Evolutionary conservation across 2,113 vertebrate genomes (phyloP).

Genomic region (Haemorhous mexicanus): DNA sequence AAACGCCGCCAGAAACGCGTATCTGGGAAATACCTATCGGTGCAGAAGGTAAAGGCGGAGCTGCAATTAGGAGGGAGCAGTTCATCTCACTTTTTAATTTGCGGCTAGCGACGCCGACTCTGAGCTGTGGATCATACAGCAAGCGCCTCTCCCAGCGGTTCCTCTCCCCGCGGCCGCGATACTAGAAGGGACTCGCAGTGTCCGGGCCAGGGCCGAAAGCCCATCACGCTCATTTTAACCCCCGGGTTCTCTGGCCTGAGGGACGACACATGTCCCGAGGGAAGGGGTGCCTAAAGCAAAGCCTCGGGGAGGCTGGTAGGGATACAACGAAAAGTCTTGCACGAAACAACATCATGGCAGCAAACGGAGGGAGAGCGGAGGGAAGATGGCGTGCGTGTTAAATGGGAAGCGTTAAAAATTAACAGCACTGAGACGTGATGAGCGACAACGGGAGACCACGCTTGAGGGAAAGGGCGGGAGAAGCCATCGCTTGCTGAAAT

Average conservation of each 20-base stretch:
- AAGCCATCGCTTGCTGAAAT: background rate
- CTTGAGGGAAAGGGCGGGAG: background rate
- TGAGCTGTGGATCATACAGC: background rate
- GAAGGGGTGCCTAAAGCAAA: background rate
- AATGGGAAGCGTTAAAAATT: background rate
- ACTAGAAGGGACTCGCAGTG: background rate
- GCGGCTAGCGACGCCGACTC: background rate
- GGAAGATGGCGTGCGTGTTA: background rate
- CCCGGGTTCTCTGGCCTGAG: background rate
- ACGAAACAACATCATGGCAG: background rate
- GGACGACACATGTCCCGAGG: background rate
- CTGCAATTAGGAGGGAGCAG: background rate
- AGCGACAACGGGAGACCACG: background rate
- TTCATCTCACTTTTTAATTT: background rate
- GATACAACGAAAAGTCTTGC: background rate
- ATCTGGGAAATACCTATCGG: conserved; percentile 36
- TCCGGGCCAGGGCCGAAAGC: fast-evolving
- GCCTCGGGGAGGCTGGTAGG: background rate
- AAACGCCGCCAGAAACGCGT: background rate
- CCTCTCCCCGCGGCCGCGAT: background rate
- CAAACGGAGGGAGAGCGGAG: background rate
- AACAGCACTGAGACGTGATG: background rate
- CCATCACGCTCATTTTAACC: background rate
- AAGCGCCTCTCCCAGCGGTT: background rate
- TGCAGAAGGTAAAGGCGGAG: conserved; percentile 3